A percentile compares a stretch with the other conserved stretches of the same genome.
phyloP scores from a whole-genome alignment of 2,888 invertebrate species.

The Eucera pruinosa region DNA sequence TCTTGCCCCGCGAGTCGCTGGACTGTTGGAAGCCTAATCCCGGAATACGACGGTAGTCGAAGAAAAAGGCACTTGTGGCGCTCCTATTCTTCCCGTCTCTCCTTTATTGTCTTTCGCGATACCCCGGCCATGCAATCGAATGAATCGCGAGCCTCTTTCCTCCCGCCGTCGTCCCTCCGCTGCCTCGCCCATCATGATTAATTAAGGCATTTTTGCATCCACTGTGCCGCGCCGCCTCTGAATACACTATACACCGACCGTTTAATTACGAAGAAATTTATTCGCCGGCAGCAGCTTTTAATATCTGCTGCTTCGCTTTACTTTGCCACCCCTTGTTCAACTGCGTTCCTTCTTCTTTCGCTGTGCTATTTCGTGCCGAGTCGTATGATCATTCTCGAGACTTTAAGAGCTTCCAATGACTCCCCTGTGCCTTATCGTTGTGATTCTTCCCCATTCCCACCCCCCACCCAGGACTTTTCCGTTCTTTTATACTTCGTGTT shows the following conservation, averaged over 20 bases:
- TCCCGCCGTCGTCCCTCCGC: neutral
- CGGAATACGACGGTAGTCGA: slow-evolving; percentile 7
- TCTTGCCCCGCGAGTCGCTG: slow-evolving; percentile 18
- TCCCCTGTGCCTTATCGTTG: neutral
- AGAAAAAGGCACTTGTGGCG: slow-evolving; percentile 49
- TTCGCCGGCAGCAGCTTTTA: slow-evolving; percentile 34
- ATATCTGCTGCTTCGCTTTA: slow-evolving; percentile 1
- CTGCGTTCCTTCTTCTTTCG: neutral
- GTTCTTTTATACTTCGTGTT: too few relatives aligned
- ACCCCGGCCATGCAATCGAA: slow-evolving; percentile 36
- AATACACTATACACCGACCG: slow-evolving; percentile 2
- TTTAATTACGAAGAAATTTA: slow-evolving; percentile 49
- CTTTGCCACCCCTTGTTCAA: too few relatives aligned
- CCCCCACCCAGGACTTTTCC: too few relatives aligned
- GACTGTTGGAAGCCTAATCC: slow-evolving; percentile 23
- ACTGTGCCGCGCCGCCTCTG: neutral
- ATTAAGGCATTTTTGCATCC: slow-evolving; percentile 34
- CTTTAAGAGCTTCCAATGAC: neutral
- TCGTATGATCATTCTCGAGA: slow-evolving; percentile 3
- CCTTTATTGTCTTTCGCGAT: slow-evolving; percentile 48
- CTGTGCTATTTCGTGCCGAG: neutral
- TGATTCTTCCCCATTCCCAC: neutral
- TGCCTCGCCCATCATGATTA: slow-evolving; percentile 32
- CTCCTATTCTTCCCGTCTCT: slow-evolving; percentile 31
- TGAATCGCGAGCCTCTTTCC: slow-evolving; percentile 24